These are phyloP conservation scores for Parascotia fuliginaria DNA, from an alignment of 2,888 invertebrate genomes.

Conservation along the genomic window DNA sequence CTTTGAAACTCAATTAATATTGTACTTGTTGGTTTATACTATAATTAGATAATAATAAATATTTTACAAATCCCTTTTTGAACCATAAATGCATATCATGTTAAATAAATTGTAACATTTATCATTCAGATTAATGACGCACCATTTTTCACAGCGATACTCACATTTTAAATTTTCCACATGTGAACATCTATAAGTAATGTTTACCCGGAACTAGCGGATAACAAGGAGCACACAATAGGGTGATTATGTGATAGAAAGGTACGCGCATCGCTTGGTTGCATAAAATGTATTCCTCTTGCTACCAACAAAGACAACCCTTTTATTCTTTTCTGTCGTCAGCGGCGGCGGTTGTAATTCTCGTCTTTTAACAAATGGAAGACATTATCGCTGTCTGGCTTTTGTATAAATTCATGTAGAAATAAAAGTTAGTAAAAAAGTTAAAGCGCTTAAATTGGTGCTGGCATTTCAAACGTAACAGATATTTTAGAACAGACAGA, in stretches of 20 bases:
- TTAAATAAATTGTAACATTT: no score
- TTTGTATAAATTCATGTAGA: constrained; percentile 79
- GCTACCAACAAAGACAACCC: constrained; percentile 73
- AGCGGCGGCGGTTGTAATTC: constrained; percentile 71
- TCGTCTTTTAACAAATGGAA: constrained; percentile 64
- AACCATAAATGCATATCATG: no score
- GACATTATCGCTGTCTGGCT: constrained; percentile 78
- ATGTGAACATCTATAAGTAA: no score
- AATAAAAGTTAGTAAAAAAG: constrained; percentile 75
- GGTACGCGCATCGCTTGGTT: constrained; percentile 57
- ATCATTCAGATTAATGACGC: no score
- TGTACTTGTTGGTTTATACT: no score
- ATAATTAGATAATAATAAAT: no score
- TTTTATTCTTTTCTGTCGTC: constrained; percentile 78
- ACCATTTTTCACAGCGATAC: no score
- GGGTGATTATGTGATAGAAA: constrained; percentile 64
- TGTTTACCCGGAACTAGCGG: constrained; percentile 42
- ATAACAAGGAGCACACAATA: constrained; percentile 56
- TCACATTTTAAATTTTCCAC: no score
- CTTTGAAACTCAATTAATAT: no score
- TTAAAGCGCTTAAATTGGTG: constrained; percentile 70
- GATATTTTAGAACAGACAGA: constrained; percentile 63
- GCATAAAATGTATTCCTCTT: constrained; percentile 75
- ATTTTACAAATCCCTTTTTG: no score
- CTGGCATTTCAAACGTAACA: constrained; percentile 69